phyloP scores from a whole-genome alignment of 2,113 vertebrate species.

The Paedocypris sp. region DNA sequence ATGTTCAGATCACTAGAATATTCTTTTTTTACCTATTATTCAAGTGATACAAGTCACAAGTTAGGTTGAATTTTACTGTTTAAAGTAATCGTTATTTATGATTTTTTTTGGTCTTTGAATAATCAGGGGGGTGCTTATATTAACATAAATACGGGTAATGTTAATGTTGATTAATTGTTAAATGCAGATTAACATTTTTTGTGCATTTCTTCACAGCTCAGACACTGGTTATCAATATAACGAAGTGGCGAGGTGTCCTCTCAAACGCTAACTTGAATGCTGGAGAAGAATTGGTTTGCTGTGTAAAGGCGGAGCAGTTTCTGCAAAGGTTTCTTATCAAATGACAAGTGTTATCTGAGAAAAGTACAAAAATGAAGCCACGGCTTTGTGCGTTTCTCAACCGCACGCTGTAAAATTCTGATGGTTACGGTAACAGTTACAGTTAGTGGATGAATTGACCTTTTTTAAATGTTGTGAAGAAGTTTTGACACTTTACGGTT shows the following conservation, averaged over 20 bases:
- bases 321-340: not conserved
- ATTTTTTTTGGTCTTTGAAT: too few species aligned
- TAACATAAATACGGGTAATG: too few species aligned
- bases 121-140: too few species aligned
- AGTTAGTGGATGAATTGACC: constrained; percentile 16
- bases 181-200: not conserved
- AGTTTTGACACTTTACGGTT: constrained; percentile 6
- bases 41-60: too few species aligned
- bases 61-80: too few species aligned
- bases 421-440: constrained; percentile 28
- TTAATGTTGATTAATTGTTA: too few species aligned
- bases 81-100: too few species aligned
- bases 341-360: constrained; percentile 5
- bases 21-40: too few species aligned
- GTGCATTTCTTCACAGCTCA: constrained; percentile 52
- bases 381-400: constrained; percentile 26
- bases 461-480: not conserved
- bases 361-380: constrained; percentile 35
- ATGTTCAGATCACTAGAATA: too few species aligned
- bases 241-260: not conserved
- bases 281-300: constrained; percentile 27
- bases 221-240: constrained; percentile 67
- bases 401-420: constrained; percentile 15
- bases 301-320: constrained; percentile 6
- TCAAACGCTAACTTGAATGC: not conserved